phyloP scores from a whole-genome alignment of 2,888 invertebrate species.

The Chaetogeoica ovagalla region DNA sequence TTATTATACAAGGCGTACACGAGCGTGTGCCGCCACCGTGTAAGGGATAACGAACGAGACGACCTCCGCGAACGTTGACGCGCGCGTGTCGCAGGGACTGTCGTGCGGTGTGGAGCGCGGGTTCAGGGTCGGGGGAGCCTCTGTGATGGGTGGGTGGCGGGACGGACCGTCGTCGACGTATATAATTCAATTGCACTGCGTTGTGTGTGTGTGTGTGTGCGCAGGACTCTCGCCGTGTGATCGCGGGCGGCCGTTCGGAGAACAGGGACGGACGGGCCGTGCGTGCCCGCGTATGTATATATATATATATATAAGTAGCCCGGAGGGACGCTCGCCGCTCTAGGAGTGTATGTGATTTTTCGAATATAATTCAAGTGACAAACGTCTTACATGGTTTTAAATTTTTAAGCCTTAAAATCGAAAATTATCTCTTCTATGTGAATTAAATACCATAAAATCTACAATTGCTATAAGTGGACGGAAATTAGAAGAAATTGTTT shows the following conservation, averaged over 20 bases:
- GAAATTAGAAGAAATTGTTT: too few species aligned
- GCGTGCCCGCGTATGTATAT: neutral
- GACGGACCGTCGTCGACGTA: conserved; percentile 11
- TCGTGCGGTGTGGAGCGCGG: neutral
- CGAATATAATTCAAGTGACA: too few species aligned
- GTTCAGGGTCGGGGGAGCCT: neutral
- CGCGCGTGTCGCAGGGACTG: too few species aligned
- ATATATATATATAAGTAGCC: conserved; percentile 2
- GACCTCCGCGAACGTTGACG: neutral
- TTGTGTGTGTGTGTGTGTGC: conserved; percentile 13
- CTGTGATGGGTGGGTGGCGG: neutral
- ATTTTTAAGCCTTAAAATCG: too few species aligned
- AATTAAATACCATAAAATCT: too few species aligned
- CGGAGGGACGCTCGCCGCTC: conserved; percentile 8
- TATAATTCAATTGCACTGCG: conserved; percentile 48
- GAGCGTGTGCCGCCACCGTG: neutral
- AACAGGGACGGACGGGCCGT: neutral
- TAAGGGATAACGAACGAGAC: conserved; percentile 25
- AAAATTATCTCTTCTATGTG: too few species aligned
- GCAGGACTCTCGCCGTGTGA: conserved; percentile 7
- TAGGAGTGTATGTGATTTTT: too few species aligned
- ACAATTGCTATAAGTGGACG: too few species aligned
- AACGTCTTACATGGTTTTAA: too few species aligned
- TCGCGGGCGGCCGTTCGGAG: conserved; percentile 7
- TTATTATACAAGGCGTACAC: neutral